These are phyloP conservation scores for Pilophorus perplexus DNA, from an alignment of 2,888 invertebrate genomes.

Conservation along the genomic window DNA sequence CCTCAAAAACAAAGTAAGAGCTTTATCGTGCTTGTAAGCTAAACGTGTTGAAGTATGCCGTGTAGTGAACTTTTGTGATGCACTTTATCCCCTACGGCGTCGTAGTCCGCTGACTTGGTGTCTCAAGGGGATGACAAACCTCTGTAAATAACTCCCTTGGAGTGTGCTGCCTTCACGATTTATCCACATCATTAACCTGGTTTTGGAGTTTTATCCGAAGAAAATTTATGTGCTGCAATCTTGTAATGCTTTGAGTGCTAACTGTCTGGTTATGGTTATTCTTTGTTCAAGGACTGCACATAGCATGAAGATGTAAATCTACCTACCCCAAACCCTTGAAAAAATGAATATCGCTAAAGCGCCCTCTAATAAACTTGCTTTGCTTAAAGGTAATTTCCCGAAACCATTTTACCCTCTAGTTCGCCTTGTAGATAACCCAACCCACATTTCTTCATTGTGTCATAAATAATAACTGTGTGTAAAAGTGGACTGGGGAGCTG, in stretches of 20 bases:
- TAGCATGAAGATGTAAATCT: conserved; percentile 32
- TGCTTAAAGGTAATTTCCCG: conserved; percentile 40
- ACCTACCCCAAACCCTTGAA: conserved; percentile 15
- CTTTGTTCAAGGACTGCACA: conserved; percentile 23
- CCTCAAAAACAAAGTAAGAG: conserved; percentile 25
- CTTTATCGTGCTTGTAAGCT: too few species aligned
- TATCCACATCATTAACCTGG: neutral
- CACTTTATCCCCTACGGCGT: neutral
- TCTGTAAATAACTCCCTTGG: too few species aligned
- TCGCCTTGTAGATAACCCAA: too few species aligned
- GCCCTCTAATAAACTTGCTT: conserved; percentile 41
- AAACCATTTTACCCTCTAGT: neutral
- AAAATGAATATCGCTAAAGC: conserved; percentile 41
- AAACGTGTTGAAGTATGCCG: too few species aligned
- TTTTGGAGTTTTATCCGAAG: neutral
- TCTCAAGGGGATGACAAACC: too few species aligned
- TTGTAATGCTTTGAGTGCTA: conserved; percentile 5
- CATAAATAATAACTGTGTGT: neutral
- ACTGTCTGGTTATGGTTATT: neutral
- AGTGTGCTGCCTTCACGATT: neutral
- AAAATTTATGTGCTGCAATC: neutral
- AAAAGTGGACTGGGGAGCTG: too few species aligned
- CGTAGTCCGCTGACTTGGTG: too few species aligned
- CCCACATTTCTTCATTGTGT: neutral
- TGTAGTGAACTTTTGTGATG: neutral